Conservation (phyloP, 2,113 vertebrate species). For the Murina feae region DNA sequence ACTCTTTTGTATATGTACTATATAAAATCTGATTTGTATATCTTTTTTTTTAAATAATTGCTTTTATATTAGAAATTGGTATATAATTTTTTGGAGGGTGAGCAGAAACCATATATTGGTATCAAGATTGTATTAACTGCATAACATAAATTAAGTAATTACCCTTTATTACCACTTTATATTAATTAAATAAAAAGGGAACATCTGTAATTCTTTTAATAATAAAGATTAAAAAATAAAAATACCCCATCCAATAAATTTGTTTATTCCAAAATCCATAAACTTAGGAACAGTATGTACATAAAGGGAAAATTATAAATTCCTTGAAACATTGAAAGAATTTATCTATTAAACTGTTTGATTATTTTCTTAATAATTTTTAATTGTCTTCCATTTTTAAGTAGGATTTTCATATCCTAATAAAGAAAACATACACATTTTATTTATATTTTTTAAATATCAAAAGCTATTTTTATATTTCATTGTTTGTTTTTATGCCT, state of each 20-base stretch:
- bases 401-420: background rate
- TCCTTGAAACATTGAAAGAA: background rate
- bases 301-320: background rate
- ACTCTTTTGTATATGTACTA: background rate
- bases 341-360: background rate
- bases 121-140: background rate
- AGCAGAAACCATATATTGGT: background rate
- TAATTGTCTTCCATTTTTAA: background rate
- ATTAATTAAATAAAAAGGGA: background rate
- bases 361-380: background rate
- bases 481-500: background rate
- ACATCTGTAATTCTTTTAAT: no score
- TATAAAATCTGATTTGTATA: background rate
- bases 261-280: background rate
- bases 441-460: background rate
- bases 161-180: background rate
- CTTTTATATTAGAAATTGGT: background rate
- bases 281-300: background rate
- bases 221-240: no score
- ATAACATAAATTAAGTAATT: background rate
- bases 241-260: background rate
- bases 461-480: background rate
- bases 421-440: constrained; percentile 11
- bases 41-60: background rate
- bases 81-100: background rate